Conservation (phyloP, 2,888 invertebrate genomes). For the Laothoe populi region DNA sequence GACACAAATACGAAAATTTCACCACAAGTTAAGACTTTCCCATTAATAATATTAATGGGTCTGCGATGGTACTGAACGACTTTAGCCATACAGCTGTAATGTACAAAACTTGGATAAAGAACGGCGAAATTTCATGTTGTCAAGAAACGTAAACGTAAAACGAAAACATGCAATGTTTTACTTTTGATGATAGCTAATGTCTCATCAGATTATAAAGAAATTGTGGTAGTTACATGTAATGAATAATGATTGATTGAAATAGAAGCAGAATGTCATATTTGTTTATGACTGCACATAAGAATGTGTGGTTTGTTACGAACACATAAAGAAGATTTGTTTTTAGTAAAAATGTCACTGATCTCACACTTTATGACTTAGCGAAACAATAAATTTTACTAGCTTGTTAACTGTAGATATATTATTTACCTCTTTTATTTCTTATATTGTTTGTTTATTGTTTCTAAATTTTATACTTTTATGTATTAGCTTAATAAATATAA, state of each 20-base stretch:
- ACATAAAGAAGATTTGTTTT: constrained; percentile 1
- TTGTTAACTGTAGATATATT: background rate
- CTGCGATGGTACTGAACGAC: background rate
- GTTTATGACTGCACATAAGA: background rate
- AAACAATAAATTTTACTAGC: constrained; percentile 18
- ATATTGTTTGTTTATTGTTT: background rate
- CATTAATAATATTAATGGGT: too few species aligned
- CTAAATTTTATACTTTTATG: background rate
- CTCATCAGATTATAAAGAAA: too few species aligned
- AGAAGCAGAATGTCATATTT: background rate
- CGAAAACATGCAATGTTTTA: too few species aligned
- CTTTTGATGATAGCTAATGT: too few species aligned
- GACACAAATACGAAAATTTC: too few species aligned
- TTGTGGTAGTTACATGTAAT: too few species aligned
- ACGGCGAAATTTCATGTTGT: too few species aligned
- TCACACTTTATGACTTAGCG: constrained; percentile 2
- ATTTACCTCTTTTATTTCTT: background rate
- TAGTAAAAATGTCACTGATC: background rate
- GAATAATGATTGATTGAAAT: too few species aligned
- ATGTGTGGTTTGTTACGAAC: background rate
- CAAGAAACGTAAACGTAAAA: too few species aligned
- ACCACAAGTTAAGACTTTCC: too few species aligned
- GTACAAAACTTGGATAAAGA: background rate
- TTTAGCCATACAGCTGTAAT: background rate
- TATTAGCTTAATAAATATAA: too few species aligned